These are phyloP conservation scores for Drosophila hydei DNA, from an alignment of 1,140 invertebrate species.

Conservation along the genomic window DNA sequence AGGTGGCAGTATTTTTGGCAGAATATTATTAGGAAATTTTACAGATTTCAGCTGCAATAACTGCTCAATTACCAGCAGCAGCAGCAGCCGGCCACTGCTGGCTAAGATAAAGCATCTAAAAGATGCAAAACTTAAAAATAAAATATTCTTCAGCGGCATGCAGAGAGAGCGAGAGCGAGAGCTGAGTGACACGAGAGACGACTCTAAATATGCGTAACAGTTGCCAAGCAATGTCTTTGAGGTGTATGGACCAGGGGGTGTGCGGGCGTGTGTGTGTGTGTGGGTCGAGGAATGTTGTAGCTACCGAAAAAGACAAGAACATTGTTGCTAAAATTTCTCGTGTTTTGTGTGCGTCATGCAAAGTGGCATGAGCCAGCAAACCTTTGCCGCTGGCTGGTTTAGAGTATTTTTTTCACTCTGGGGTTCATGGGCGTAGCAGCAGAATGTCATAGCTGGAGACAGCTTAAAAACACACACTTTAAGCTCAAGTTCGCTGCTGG, in stretches of 20 bases:
- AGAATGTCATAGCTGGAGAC: constrained; percentile 7
- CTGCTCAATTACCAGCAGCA: constrained; percentile 16
- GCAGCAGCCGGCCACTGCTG: background rate
- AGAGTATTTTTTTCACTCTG: background rate
- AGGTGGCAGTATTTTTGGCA: constrained; percentile 5
- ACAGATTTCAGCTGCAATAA: constrained; percentile 7
- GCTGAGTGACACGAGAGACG: constrained; percentile 1
- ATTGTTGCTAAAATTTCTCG: constrained; percentile 48
- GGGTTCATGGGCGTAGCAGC: background rate
- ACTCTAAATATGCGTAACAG: constrained; percentile 43
- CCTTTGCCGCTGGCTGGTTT: background rate
- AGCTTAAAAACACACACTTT: constrained; percentile 35
- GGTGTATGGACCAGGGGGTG: background rate
- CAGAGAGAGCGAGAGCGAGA: too few relatives aligned
- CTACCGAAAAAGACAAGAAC: constrained; percentile 34
- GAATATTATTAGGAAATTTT: constrained; percentile 10
- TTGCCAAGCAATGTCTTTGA: constrained; percentile 55
- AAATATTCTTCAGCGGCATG: background rate
- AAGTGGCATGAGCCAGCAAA: constrained; percentile 6
- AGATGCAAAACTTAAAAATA: constrained; percentile 23
- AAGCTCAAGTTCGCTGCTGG: background rate
- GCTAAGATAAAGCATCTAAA: background rate
- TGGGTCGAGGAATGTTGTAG: constrained; percentile 27
- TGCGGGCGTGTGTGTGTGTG: constrained; percentile 11
- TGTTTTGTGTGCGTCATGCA: constrained; percentile 34